These are phyloP conservation scores for Drosophila elegans DNA, from an alignment of 1,140 invertebrate species.

Conservation along the genomic window DNA sequence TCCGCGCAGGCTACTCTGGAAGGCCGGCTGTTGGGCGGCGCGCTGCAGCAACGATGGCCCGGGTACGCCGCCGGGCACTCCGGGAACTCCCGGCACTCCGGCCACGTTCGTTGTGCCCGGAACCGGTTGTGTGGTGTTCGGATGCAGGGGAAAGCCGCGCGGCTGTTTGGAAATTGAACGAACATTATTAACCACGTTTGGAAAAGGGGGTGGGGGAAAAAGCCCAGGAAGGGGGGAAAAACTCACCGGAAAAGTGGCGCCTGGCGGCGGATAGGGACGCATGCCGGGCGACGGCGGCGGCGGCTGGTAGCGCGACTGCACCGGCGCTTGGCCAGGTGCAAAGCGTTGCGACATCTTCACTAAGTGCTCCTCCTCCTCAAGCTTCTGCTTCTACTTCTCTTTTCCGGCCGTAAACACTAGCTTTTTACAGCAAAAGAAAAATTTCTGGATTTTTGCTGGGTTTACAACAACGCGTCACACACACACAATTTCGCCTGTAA, in stretches of 20 bases:
- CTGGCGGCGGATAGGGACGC: conserved; percentile 77
- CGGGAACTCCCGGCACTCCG: conserved; percentile 43
- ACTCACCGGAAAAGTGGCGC: conserved; percentile 78
- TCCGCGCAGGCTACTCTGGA: conserved; percentile 66
- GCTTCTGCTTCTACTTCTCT: background rate
- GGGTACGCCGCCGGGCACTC: conserved; percentile 50
- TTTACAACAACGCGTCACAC: conserved; percentile 73
- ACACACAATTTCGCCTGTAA: conserved; percentile 61
- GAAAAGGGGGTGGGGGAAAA: too few species aligned
- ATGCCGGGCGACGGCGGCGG: conserved; percentile 79
- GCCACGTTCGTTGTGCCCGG: conserved; percentile 42
- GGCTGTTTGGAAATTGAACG: conserved; percentile 44
- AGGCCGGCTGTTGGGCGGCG: conserved; percentile 68
- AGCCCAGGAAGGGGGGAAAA: background rate
- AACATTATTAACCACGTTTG: background rate
- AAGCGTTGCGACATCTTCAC: conserved; percentile 81
- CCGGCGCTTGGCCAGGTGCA: conserved; percentile 80
- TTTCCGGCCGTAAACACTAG: conserved; percentile 1
- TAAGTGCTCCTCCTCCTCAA: conserved; percentile 2
- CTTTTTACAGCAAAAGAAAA: background rate
- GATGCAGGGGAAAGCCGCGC: conserved; percentile 77
- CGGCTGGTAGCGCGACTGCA: conserved; percentile 78
- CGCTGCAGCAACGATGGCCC: conserved; percentile 60
- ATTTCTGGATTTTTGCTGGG: conserved; percentile 6
- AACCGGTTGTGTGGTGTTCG: conserved; percentile 71